Evolutionary conservation across 2,888 invertebrate genomes (phyloP), one percentile per base, ranked within the genome.

Genomic region (Sesia bembeciformis): DNA sequence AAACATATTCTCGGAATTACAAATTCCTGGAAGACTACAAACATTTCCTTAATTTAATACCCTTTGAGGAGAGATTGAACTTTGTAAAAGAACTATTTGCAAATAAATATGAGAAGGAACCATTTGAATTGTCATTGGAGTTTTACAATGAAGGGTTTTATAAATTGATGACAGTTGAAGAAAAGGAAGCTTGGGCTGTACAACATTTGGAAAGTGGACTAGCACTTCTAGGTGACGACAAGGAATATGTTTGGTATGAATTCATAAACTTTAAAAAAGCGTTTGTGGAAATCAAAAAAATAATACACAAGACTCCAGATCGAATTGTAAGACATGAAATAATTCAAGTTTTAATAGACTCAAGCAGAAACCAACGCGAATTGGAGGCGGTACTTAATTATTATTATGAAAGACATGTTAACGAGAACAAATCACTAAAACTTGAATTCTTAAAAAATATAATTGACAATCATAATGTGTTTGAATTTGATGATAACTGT

Each of bases 181-280:
- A 79, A 53, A 67, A 56, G 57, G 76, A 81, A 63, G 49, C 54
- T 49, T 82, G 81, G 81, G 79, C 80, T n/a, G 57, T 78, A 23
- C 57, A 60, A 39, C 71, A 82, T 42, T 58, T 81, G 54, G 65
- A 70, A 42, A 67, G 62, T 54, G 63, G 64, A 41, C 58, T 62
- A 40, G 79, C 78, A 54, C 53, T 74, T 40, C 56, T 74, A 7
- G 76, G 75, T 3, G 57, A 46, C 39, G 71, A 70, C 7, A 60
- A 63, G 41, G 70, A 76, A 58, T 81, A 67, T 56, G 49, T 60
- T 4, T 83, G 77, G 78, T 83, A 76, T 54, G 61, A 70, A 57
- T 82, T 73, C 64, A 62, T 82, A 0, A 69, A 56, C n/a, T 84
- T 73, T 54, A 65, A 70, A 38, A 68, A 63, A 50, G 70, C 81